phyloP scores from a whole-genome alignment of 2,113 vertebrate species.

The Myrmecobius fasciatus region DNA sequence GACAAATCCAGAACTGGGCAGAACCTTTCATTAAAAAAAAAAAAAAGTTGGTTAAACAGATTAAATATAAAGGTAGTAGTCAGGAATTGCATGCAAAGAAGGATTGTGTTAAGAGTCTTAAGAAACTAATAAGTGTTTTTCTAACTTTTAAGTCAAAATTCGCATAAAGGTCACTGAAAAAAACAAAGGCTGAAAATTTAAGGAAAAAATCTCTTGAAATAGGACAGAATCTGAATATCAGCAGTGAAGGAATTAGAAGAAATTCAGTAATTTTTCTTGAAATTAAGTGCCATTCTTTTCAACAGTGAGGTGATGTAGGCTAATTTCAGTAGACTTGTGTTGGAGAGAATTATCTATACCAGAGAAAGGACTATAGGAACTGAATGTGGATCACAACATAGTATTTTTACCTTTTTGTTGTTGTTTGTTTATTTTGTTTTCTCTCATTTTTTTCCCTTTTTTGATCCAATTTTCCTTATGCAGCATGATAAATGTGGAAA shows the following conservation, averaged over 20 bases:
- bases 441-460: too few relatives aligned
- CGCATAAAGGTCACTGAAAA: not conserved
- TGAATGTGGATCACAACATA: too few relatives aligned
- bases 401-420: too few relatives aligned
- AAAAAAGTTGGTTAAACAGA: not conserved
- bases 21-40: too few relatives aligned
- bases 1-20: not conserved
- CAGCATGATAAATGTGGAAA: too few relatives aligned
- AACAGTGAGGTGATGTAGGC: too few relatives aligned
- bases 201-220: not conserved
- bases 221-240: not conserved
- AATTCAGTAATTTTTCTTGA: not conserved
- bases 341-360: too few relatives aligned
- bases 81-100: not conserved
- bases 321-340: too few relatives aligned
- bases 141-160: not conserved
- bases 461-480: too few relatives aligned
- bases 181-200: not conserved
- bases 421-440: too few relatives aligned
- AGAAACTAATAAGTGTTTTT: not conserved
- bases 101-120: not conserved
- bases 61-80: not conserved
- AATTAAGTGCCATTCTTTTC: not conserved
- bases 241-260: not conserved
- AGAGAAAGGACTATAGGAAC: too few relatives aligned